Evolutionary conservation across 2,113 vertebrate species (phyloP).

Genomic region (Rostratula benghalensis): DNA sequence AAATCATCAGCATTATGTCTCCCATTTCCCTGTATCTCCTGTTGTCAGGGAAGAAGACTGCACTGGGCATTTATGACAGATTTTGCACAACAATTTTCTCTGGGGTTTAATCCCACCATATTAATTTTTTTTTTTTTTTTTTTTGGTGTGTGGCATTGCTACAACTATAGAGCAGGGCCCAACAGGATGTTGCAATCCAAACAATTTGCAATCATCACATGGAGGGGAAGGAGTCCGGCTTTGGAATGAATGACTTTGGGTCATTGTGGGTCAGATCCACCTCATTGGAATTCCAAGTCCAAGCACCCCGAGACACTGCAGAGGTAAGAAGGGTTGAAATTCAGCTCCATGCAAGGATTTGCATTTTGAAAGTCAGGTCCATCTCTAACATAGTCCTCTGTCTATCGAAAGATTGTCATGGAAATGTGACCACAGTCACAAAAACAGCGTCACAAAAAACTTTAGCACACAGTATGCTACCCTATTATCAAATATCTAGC

Average conservation of each 20-base stretch:
- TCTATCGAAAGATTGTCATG: not conserved
- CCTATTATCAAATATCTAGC: not conserved
- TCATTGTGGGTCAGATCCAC: not conserved
- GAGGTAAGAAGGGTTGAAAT: constrained; percentile 14
- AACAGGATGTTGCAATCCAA: not conserved
- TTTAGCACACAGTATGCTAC: not conserved
- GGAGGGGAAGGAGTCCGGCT: not conserved
- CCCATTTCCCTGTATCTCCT: not conserved
- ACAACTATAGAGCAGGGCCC: not conserved
- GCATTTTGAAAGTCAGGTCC: not conserved
- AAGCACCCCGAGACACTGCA: not conserved
- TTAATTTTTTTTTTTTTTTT: not conserved
- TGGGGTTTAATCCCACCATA: not conserved
- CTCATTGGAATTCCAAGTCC: constrained; percentile 56
- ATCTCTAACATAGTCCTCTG: not conserved
- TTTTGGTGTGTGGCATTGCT: not conserved
- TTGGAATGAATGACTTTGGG: not conserved
- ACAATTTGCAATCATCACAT: not conserved
- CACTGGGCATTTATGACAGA: not conserved
- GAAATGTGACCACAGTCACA: not conserved
- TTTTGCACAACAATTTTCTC: not conserved
- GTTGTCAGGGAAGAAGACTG: not conserved
- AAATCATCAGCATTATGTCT: not conserved
- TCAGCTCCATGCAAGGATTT: constrained; percentile 22
- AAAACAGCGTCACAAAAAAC: not conserved